A percentile compares a stretch with the other conserved stretches of the same genome.
Evolutionary conservation across 2,797 vertebrate species (phyloP).

Genomic region (Galagoides demidoff): DNA sequence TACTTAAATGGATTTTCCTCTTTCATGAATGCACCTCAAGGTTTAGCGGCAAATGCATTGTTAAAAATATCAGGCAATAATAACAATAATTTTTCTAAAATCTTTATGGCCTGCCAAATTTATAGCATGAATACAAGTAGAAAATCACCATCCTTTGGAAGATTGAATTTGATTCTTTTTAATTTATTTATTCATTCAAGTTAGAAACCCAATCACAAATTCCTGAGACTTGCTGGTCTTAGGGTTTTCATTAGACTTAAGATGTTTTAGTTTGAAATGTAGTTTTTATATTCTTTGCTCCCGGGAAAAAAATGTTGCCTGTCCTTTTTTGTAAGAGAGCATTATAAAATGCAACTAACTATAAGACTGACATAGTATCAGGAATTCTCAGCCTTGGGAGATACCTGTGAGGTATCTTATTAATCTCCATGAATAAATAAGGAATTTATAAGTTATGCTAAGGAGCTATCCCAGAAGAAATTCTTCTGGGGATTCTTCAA

Average conservation of each 20-base stretch:
- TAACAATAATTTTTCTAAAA: slow-evolving; percentile 59
- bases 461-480: neutral
- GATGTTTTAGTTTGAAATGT: slow-evolving; percentile 52
- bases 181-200: slow-evolving; percentile 61
- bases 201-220: neutral
- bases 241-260: slow-evolving; percentile 35
- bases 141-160: slow-evolving; percentile 60
- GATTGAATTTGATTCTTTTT: slow-evolving; percentile 52
- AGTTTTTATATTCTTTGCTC: slow-evolving; percentile 55
- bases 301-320: slow-evolving; percentile 25
- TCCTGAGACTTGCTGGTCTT: slow-evolving; percentile 17
- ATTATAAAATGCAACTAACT: neutral
- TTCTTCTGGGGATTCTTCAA: neutral
- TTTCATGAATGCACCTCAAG: slow-evolving; percentile 44
- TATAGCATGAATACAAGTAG: slow-evolving; percentile 33
- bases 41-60: slow-evolving; percentile 71
- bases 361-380: slow-evolving; percentile 27
- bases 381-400: neutral
- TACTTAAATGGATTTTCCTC: slow-evolving; percentile 68
- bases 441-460: neutral
- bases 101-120: slow-evolving; percentile 60
- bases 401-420: neutral
- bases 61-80: slow-evolving; percentile 61
- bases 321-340: neutral
- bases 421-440: slow-evolving; percentile 40